Base-by-base conservation (phyloP, 2,888 invertebrate species). In the Plebejus anna region DNA sequence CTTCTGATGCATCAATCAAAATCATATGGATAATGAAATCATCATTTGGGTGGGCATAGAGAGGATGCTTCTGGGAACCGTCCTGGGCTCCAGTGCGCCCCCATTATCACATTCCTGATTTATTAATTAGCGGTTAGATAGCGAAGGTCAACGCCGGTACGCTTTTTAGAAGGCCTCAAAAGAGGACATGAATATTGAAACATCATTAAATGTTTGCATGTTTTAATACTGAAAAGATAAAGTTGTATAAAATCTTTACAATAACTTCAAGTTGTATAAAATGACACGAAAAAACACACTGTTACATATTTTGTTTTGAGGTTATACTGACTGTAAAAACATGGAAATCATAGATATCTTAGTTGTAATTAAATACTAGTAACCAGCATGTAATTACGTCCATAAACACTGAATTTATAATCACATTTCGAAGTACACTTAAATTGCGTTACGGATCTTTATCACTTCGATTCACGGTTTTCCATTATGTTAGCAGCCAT, bases 31-130 rank as follows among this genome's bases (percentile, higher is more conserved):
- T 94, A 93, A 94, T 94, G 91, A 93, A 93, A 93, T 92, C 93
- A 94, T 93, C 93, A 93, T 92, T 92, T 92, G 94, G 94, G 93
- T 93, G 94, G 94, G 91, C 93, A 90, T 93, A 92, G 91, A 92
- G 88, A 88, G 87, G 85, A 84, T 83, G 82, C 79, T 92, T 92
- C 93, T 82, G 79, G 89, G 93, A 93, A 93, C 82, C 81, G 80
- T 81, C 77, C 76, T 79, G 70, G 81, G 83, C 84, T 81, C 82
- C 84, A 83, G 86, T 85, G 87, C 87, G 84, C 85, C 87, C 82
- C 84, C 84, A 92, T 92, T 94, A 91, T 89, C 91, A 92, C 92
- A 94, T 94, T 93, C 93, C 89, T 90, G 92, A 89, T 89, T 93
- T 93, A 93, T 92, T 93, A 91, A 93, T 93, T 91, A 91, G 90